Conservation (phyloP, 2,888 invertebrate genomes). For the Sylvicola cinctus region DNA sequence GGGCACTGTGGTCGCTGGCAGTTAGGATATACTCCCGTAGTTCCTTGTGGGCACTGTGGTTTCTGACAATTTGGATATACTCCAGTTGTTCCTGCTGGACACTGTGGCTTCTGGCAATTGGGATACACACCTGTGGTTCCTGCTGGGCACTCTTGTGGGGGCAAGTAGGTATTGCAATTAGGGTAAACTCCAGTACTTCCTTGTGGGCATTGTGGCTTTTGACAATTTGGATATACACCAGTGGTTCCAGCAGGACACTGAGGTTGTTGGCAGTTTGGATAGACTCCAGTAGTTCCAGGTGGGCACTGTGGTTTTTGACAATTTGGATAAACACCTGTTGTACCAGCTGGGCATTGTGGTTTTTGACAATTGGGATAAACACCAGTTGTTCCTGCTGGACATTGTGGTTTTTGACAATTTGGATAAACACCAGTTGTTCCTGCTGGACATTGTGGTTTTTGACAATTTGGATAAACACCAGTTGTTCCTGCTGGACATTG, state of each 20-base stretch:
- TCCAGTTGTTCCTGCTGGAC: slow-evolving; percentile 1
- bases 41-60: slow-evolving; percentile 1
- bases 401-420: too few species aligned
- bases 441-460: too few species aligned
- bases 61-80: slow-evolving; percentile 1
- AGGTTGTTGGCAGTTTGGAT: slow-evolving; percentile 1
- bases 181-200: slow-evolving; percentile 1
- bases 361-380: too few species aligned
- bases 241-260: slow-evolving; percentile 2
- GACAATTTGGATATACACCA: slow-evolving; percentile 2
- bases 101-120: slow-evolving; percentile 2
- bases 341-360: too few species aligned
- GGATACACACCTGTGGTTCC: slow-evolving; percentile 1
- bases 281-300: neutral
- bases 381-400: too few species aligned
- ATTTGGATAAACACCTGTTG: too few species aligned
- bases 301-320: too few species aligned
- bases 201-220: slow-evolving; percentile 2
- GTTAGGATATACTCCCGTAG: slow-evolving; percentile 1
- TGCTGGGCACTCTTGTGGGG: neutral
- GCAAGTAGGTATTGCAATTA: neutral
- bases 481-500: too few species aligned
- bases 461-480: too few species aligned
- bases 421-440: too few species aligned
- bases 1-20: slow-evolving; percentile 2